Evolutionary conservation across 23 tunicate species (phyloP).

Genomic region (Styela clava): DNA sequence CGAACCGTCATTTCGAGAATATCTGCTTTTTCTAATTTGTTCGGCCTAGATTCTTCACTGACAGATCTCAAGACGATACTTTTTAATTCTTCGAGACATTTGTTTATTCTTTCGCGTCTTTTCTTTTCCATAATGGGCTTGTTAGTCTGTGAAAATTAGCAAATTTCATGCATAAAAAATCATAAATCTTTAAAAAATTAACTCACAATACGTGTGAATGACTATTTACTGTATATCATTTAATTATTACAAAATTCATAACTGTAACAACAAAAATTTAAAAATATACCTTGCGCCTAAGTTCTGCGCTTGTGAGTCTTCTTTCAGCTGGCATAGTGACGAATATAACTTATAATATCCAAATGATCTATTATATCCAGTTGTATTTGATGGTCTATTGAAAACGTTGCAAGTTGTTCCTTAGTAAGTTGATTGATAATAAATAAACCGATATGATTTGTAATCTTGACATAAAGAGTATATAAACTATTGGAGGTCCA

Average conservation of each 20-base stretch:
- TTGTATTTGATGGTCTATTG: too few relatives aligned
- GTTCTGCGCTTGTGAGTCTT: slow-evolving; percentile 59
- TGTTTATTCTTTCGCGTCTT: slow-evolving; percentile 79
- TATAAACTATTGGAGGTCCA: not conserved
- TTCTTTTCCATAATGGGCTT: slow-evolving; percentile 95
- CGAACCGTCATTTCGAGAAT: slow-evolving; percentile 86
- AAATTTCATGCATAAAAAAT: not conserved
- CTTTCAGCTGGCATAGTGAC: slow-evolving; percentile 52
- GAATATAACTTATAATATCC: not conserved
- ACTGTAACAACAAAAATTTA: not conserved
- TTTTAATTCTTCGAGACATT: slow-evolving; percentile 77
- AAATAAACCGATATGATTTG: not conserved
- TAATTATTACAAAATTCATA: not conserved
- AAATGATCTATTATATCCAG: not conserved
- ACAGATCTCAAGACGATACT: slow-evolving; percentile 54
- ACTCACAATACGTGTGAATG: too few relatives aligned
- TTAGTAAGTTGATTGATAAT: not conserved
- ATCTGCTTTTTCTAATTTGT: slow-evolving; percentile 91
- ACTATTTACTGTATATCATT: not conserved
- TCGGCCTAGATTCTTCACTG: slow-evolving; percentile 71
- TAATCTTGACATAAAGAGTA: not conserved
- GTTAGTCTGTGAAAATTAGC: slow-evolving; percentile 44
- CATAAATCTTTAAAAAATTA: not conserved
- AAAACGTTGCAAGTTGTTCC: too few relatives aligned
- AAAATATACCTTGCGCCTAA: slow-evolving; percentile 47